These are phyloP conservation scores for Lepilemur ruficaudatus DNA, from an alignment of 2,797 vertebrate genomes.

Conservation along the genomic window DNA sequence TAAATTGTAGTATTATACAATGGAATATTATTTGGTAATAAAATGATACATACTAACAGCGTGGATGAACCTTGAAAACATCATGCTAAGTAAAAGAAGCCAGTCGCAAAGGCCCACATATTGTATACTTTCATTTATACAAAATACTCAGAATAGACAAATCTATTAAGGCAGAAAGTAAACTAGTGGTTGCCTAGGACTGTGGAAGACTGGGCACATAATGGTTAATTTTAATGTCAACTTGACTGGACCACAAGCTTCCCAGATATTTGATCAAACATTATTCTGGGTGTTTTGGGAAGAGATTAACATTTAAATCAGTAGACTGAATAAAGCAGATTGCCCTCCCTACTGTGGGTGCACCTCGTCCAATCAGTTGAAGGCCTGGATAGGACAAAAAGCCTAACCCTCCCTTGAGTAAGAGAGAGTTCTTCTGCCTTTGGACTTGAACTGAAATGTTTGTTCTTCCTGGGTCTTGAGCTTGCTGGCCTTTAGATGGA, in stretches of 20 bases:
- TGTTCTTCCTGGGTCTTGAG: neutral
- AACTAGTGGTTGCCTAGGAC: neutral
- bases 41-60: neutral
- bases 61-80: neutral
- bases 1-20: neutral
- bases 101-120: neutral
- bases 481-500: neutral
- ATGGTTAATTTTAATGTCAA: neutral
- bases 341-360: neutral
- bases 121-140: neutral
- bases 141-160: neutral
- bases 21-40: neutral
- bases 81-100: neutral
- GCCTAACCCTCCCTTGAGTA: neutral
- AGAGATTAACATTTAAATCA: neutral
- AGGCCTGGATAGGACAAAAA: neutral
- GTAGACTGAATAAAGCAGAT: neutral
- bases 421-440: neutral
- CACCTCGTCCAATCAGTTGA: neutral
- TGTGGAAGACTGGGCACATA: neutral
- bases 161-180: neutral
- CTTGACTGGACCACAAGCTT: neutral
- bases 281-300: neutral
- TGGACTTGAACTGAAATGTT: neutral
- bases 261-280: neutral